phyloP scores from a whole-genome alignment of 1,140 invertebrate species.

The Oedothorax gibbosus region DNA sequence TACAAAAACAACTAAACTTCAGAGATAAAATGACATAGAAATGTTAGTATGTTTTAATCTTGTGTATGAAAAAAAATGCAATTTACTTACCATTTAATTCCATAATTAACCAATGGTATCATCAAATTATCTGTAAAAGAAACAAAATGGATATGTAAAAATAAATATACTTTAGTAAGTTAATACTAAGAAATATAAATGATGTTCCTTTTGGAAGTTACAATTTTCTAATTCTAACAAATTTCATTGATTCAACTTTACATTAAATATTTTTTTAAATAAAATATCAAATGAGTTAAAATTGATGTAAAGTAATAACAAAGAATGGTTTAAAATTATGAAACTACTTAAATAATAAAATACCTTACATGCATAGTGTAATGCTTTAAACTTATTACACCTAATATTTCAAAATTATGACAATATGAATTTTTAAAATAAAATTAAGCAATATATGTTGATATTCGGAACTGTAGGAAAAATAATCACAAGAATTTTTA shows the following conservation, averaged over 20 bases:
- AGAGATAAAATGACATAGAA: neutral
- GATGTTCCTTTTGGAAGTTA: no score
- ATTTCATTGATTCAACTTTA: neutral
- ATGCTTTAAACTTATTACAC: no score
- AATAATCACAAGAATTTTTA: constrained; percentile 61
- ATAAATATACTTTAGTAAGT: no score
- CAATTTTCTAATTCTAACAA: neutral
- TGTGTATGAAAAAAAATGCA: neutral
- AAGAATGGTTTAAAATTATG: neutral
- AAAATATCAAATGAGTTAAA: neutral
- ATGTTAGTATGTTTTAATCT: neutral
- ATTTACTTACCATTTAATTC: constrained; percentile 85
- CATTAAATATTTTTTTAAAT: neutral
- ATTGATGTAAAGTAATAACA: neutral
- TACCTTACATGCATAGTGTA: no score
- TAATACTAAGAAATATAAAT: no score
- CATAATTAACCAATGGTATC: constrained; percentile 88
- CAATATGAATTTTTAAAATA: neutral
- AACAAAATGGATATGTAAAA: neutral
- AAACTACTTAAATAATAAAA: neutral
- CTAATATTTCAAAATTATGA: neutral
- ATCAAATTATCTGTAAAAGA: constrained; percentile 78
- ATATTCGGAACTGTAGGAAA: neutral
- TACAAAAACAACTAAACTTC: no score
- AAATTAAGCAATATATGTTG: neutral